Evolutionary conservation across 2,113 vertebrate genomes (phyloP), one percentile per base, ranked within the genome.

Genomic region (Platysteira castanea): DNA sequence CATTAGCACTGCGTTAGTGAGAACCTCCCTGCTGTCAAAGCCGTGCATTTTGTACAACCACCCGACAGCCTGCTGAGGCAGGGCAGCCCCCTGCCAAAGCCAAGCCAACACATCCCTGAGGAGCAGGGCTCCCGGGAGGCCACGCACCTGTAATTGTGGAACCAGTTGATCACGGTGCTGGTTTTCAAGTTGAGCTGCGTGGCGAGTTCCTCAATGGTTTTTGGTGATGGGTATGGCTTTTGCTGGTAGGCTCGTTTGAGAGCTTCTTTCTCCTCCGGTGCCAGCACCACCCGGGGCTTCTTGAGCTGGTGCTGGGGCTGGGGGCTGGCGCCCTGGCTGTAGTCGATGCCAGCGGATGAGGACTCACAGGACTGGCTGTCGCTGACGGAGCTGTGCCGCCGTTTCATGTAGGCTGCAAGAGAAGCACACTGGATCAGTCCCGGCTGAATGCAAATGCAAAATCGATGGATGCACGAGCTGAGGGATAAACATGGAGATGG

Each of bases 131-230:
- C 47, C 41, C 0, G 2, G 61, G 46, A 59, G 54, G 46, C 4
- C 81, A 63, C 84, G 0, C 93, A 98, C 98, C 98, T 98, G 96
- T 98, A 98, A 56, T 98, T 98, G 95, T 98, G 98, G 96, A 98
- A 98, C 98, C 98, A 98, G 97, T 98, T 98, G 97, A 98, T 98
- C 90, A 98, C 97, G 27, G 97, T 99, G 98, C 99, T 99, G 98
- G 99, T 99, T 98, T 99, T 99, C 97, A 99, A 98, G 98, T 99
- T 99, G 96, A 99, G 99, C 98, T 99, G 99, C 56, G 98, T 99
- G 94, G 99, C 99, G 37, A 99, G 99, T 96, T 99, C 99, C 97
- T 99, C 99, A 70, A 99, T 99, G 97, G 99, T 99, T 98, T 99
- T 99, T 71, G 98, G 98, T 91, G 98, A 99, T 88, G 99, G 99